Base-by-base conservation (phyloP, 23 tunicate genomes). In the Trididemnum miniatum region DNA sequence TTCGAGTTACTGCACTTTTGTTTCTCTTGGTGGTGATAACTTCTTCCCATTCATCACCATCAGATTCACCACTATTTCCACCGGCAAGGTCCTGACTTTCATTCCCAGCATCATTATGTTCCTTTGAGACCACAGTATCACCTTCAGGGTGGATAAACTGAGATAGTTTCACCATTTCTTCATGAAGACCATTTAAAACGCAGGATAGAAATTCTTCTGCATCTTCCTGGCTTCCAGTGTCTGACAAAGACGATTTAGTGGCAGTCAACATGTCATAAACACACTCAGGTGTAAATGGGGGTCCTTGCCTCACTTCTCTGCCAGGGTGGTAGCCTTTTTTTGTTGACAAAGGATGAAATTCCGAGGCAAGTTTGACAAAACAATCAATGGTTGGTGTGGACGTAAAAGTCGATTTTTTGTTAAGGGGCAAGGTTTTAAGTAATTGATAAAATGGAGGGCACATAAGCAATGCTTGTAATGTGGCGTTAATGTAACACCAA, bases 401-500 rank as follows among this genome's bases (percentile, higher is more conserved):
- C 2, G 91, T 86, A 35, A 34, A 32, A 20, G 31, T 25, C 7
- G 7, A 3, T 31, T 32, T 31, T 22, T 62, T 20, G 37, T 15
- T 29, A 31, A 31, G 5, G 5, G 97, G 90, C 26, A 92, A 51
- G 59, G 85, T 71, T 51, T 89, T 86, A 72, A 92, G 78, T 28
- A 92, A 80, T 34, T 92, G 97, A 51, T 51, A 87, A 64, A 92
- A 87, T 24, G 97, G 97, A 27, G 97, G 89, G 50, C 89, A 92
- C 4, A 80, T 84, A 20, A 92, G 50, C 40, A 92, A 59, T 9
- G 97, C 97, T 83, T 92, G 97, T 0, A 92, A 67, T 1, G 92
- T 92, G 28, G 97, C 91, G 73, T 92, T 92, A 54, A 92, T 87
- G 81, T 83, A 92, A 72, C 97, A 92, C 97, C 97, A 87, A 71